These are phyloP conservation scores for Strigops habroptila DNA, from an alignment of 2,113 vertebrate genomes.

Conservation along the genomic window DNA sequence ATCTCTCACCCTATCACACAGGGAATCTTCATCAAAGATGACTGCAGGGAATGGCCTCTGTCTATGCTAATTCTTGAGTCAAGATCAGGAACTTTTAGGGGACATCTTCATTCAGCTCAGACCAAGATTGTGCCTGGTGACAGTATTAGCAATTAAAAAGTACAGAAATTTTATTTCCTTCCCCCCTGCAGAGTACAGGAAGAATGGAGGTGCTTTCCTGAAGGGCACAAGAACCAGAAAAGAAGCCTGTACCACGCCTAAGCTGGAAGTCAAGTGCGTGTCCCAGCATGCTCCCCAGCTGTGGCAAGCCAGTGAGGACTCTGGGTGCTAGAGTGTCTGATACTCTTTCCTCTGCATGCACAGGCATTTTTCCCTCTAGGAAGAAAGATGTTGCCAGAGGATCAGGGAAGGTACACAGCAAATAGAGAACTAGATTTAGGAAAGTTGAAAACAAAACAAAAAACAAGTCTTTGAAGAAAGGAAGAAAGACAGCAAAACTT, in stretches of 20 bases:
- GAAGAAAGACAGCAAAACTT: not conserved
- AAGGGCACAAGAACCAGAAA: not conserved
- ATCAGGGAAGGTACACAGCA: not conserved
- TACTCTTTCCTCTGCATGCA: not conserved
- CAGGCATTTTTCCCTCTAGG: not conserved
- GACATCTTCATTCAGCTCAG: not conserved
- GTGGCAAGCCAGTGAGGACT: not conserved
- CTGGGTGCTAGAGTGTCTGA: not conserved
- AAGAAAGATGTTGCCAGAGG: not conserved
- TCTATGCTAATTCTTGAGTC: not conserved
- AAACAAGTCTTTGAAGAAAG: not conserved
- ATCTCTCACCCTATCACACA: not conserved
- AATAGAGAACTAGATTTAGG: not conserved
- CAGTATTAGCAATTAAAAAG: not conserved
- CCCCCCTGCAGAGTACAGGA: not conserved
- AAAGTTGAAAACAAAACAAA: not conserved
- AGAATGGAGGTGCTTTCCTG: not conserved
- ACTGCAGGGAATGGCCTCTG: not conserved
- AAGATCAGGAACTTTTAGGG: not conserved
- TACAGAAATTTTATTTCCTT: not conserved
- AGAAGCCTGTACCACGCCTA: not conserved
- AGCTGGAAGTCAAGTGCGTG: not conserved
- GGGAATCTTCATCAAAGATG: not conserved
- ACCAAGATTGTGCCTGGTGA: not conserved
- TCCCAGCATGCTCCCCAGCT: fast-evolving